Base-by-base conservation (phyloP, 1,140 invertebrate genomes). In the Drosophila athabasca region DNA sequence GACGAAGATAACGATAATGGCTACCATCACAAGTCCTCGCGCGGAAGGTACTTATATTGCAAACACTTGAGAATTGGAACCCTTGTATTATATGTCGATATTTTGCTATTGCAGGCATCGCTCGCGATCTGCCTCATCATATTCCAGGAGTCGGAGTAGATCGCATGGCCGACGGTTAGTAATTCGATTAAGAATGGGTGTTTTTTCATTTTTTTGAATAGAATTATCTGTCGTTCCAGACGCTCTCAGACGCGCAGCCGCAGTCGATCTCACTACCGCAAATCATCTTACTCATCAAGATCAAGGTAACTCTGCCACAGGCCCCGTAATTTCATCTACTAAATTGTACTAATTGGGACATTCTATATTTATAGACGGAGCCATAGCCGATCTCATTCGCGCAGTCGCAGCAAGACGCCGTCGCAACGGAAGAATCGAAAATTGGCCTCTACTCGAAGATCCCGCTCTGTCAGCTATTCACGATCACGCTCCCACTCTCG, bases 101-200 rank as follows among this genome's bases (percentile, higher is more conserved):
- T 26, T n/a, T 22, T 26, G 48, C 3, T 17, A 11, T n/a, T 74
- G 82, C 90, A 55, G 93, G 91, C 65, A 79, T 92, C 43, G 93
- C 81, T 67, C 79, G 72, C 91, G 31, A 75, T 90, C 89, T 3
- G 71, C 61, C 17, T 88, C 88, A 1, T 76, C 78, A 0, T 80
- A 91, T 53, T 90, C 90, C 0, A 75, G 90, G 6, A 93, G 92
- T 70, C 93, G 92, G 2, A 93, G 92, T 19, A 91, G 90, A 13
- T 92, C 92, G 6, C 79, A 92, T 6, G 92, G 92, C 31, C 88
- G 73, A 6, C 73, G 82, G 62, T 90, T 69, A 80, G 79, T 79
- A 54, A 22, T 15, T 8, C 43, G 11, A 11, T 59, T 39, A 0
- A 6, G 31, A 55, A 48, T 17, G 29, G 62, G 44, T 58, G 15